Base-by-base conservation (phyloP, 2,113 vertebrate species). In the Lichenostomus cassidix region DNA sequence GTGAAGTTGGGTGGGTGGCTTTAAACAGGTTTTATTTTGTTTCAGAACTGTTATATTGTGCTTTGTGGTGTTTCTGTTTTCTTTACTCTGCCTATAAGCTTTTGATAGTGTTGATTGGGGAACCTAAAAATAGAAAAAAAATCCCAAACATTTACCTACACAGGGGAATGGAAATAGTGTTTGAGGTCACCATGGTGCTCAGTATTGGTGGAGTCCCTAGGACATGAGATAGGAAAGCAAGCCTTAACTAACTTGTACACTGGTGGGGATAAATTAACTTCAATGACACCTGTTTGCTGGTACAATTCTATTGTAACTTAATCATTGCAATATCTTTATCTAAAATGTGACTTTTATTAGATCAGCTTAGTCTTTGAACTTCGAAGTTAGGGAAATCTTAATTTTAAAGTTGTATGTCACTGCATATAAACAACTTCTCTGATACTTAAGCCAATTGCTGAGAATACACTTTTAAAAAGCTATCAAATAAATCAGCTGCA, bases 21-120 rank as follows among this genome's bases (percentile, higher is more conserved):
- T 98, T 97, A 94, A 96, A 95, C 67, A 93, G 92, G 68, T 96
- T 97, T 97, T 93, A 95, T 91, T 97, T 94, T 74, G 39, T 92
- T 83, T 22, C 64, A 78, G 83, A 96, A 69, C 85, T 44, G 27
- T 77, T 89, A 29, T 50, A 31, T 73, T 65, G 14, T 63, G 42
- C 75, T 94, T 96, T 91, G 53, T 82, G 4, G 90, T 96, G 83
- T 93, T 68, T 64, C 24, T 84, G 52, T 12, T 87, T 96, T 96
- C 94, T 83, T 94, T 76, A 87, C n/a, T 49, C 69, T 81, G 15
- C 73, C 22, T 73, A 39, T 17, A 42, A 86, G 17, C 19, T 88
- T 83, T 89, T 67, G 60, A 53, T 27, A 35, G 17, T 37, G 46
- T 46, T 78, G 41, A 82, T 31, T 71, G 44, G 60, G 20, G 29